Base-by-base conservation (phyloP, 1,140 invertebrate genomes). In the Dendroctonus ponderosae region DNA sequence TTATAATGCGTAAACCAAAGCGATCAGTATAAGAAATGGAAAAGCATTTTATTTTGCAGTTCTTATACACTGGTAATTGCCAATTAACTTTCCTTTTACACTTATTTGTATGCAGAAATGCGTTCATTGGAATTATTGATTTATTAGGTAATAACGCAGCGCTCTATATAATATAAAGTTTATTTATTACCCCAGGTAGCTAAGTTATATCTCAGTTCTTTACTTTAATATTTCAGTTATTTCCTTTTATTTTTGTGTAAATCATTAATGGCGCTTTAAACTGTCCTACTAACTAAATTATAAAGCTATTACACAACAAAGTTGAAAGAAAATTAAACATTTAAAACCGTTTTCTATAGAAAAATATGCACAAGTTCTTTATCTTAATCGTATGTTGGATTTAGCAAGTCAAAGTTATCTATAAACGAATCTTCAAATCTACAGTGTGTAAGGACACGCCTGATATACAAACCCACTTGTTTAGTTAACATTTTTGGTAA, bases 21-120 rank as follows among this genome's bases (percentile, higher is more conserved):
- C 56, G 42, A 52, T 66, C 54, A 15, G 50, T 63, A 63, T 62
- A 62, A 67, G 53, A 68, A 68, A 57, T 50, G 60, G 61, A 68
- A 68, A 66, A 68, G 50, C 43, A 68, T 62, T 62, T 68, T 62
- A 68, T 68, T 68, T 68, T 68, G 52, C 66, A 61, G 58, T 68
- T 61, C 66, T 68, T 68, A 68, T 68, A 68, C 54, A 61, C 12
- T 67, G 54, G 58, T 69, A 69, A 69, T 69, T 69, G 67, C 39
- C 67, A 69, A 69, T 69, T 69, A 69, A 69, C 57, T 62, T 65
- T 58, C 62, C 67, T 69, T 65, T 69, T 69, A 66, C 67, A 65
- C 67, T 69, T 65, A 65, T 69, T 69, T 62, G 67, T 63, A 69
- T 69, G 67, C 67, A 69, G 67, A 60, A 69, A 69, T 54, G 67